These are phyloP conservation scores for Epiblema foenella DNA, from an alignment of 2,888 invertebrate species.

Conservation along the genomic window DNA sequence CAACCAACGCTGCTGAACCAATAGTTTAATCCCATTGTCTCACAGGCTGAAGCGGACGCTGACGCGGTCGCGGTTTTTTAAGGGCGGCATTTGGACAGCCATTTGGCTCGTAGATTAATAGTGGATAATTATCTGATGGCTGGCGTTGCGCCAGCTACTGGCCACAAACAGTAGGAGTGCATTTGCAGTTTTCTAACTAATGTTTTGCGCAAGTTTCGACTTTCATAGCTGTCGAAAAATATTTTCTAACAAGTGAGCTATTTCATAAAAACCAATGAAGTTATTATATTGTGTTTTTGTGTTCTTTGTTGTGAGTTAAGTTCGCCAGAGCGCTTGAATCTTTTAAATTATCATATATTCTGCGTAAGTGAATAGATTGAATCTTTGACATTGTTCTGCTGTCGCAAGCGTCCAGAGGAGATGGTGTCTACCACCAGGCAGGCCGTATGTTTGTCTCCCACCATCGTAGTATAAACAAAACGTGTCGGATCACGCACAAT, in stretches of 20 bases:
- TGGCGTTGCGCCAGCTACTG: conserved; percentile 60
- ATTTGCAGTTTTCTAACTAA: conserved; percentile 1
- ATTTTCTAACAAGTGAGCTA: neutral
- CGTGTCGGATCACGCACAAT: too few relatives aligned
- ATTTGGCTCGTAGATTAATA: conserved; percentile 71
- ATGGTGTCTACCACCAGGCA: too few relatives aligned
- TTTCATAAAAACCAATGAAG: neutral
- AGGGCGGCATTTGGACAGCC: conserved; percentile 57
- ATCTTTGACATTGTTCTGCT: too few relatives aligned
- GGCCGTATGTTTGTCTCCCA: too few relatives aligned
- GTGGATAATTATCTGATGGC: conserved; percentile 68
- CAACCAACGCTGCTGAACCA: conserved; percentile 3
- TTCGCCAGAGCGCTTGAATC: too few relatives aligned
- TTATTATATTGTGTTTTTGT: too few relatives aligned
- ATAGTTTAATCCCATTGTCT: conserved; percentile 32
- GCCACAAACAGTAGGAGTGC: neutral
- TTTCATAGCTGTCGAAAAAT: neutral
- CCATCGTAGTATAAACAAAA: too few relatives aligned
- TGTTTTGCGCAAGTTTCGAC: neutral
- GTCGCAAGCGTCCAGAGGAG: too few relatives aligned
- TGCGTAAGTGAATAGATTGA: too few relatives aligned
- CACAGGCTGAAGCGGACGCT: conserved; percentile 7
- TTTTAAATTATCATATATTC: too few relatives aligned
- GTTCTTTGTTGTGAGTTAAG: too few relatives aligned
- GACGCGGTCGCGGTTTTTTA: conserved; percentile 55